Conservation (phyloP, 2,113 vertebrate species). For the Lontra canadensis region DNA sequence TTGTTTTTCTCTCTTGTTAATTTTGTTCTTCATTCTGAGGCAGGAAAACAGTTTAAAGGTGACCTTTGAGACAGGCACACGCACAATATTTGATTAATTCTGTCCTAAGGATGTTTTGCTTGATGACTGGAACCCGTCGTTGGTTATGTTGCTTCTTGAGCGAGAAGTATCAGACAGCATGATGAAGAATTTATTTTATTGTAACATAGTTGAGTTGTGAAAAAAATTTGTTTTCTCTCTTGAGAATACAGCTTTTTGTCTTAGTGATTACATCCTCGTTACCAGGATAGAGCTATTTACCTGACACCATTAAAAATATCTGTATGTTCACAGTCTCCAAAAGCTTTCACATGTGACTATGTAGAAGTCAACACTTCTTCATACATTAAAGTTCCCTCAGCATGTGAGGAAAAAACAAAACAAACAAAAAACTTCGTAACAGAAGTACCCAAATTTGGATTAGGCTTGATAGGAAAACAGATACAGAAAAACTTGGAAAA, state of each 20-base stretch:
- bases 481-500: background rate
- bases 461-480: background rate
- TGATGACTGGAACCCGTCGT: background rate
- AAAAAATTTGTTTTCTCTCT: background rate
- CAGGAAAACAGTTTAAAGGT: slow-evolving; percentile 16
- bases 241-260: slow-evolving; percentile 13
- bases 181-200: slow-evolving; percentile 27
- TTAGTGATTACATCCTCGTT: background rate
- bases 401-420: background rate
- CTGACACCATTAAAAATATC: background rate
- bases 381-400: background rate
- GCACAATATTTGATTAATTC: slow-evolving; percentile 30
- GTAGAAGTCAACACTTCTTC: background rate
- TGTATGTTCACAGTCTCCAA: background rate
- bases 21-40: slow-evolving; percentile 13
- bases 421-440: background rate
- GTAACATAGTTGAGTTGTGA: slow-evolving; percentile 21
- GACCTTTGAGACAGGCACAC: background rate
- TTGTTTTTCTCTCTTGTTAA: slow-evolving; percentile 41
- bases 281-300: background rate
- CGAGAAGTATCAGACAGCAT: background rate
- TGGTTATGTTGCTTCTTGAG: slow-evolving; percentile 30
- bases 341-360: background rate
- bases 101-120: background rate
- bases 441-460: background rate